These are phyloP conservation scores for Macrophya annulata DNA, from an alignment of 2,888 invertebrate genomes.

Conservation along the genomic window DNA sequence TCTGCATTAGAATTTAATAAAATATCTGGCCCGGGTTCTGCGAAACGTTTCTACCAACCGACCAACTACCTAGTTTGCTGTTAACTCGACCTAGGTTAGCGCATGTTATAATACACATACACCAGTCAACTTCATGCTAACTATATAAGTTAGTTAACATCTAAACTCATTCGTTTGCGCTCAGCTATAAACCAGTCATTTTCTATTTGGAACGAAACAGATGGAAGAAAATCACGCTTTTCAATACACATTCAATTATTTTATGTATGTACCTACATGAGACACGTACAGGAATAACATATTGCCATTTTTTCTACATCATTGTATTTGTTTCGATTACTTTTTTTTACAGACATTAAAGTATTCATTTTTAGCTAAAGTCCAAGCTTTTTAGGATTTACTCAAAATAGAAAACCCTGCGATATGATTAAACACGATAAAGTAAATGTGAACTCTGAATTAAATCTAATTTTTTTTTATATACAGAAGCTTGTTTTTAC, in stretches of 20 bases:
- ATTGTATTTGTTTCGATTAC: too few relatives aligned
- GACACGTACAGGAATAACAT: background rate
- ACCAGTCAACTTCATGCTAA: conserved; percentile 27
- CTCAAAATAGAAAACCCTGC: background rate
- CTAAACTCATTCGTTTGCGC: conserved; percentile 13
- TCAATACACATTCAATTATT: conserved; percentile 3
- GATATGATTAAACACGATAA: background rate
- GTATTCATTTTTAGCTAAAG: background rate
- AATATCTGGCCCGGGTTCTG: conserved; percentile 47
- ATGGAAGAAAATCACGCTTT: conserved; percentile 4
- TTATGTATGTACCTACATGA: background rate
- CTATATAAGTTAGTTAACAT: conserved; percentile 36
- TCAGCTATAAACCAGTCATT: background rate
- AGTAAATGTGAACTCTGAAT: background rate
- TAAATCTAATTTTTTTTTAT: conserved; percentile 12
- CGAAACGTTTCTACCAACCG: conserved; percentile 29
- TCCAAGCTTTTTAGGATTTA: background rate
- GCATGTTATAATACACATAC: conserved; percentile 19
- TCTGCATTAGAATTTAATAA: conserved; percentile 59
- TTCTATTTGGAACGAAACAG: background rate
- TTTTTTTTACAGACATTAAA: background rate
- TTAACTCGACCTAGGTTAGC: background rate
- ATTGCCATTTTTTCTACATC: background rate
- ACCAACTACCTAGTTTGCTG: conserved; percentile 24
- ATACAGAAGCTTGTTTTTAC: conserved; percentile 6